Percentiles rank a stretch among this genome's conserved stretches.
Evolutionary conservation across 2,888 invertebrate genomes (phyloP).

Genomic region (Chirona hameri): DNA sequence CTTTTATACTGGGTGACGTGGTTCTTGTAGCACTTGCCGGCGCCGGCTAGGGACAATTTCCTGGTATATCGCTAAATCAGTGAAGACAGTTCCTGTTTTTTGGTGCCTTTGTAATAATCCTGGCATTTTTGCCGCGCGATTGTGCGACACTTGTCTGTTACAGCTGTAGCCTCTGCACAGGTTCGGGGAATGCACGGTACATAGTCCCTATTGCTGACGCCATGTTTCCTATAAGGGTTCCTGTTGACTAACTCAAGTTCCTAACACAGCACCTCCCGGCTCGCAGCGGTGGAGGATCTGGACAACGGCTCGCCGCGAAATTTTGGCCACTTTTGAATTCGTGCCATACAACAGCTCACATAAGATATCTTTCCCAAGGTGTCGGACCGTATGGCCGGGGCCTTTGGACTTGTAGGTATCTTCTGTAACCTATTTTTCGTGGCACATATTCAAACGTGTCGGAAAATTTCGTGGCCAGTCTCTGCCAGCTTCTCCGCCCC

Average conservation of each 20-base stretch:
- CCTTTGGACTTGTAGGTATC: no score
- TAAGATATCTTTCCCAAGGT: no score
- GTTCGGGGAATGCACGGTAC: conserved; percentile 26
- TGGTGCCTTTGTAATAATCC: conserved; percentile 26
- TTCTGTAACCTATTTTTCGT: no score
- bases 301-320: no score
- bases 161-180: conserved; percentile 5
- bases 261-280: conserved; percentile 25
- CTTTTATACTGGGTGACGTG: conserved; percentile 29
- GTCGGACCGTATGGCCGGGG: no score
- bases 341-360: no score
- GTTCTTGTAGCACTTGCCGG: conserved; percentile 6
- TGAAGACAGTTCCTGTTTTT: conserved; percentile 28
- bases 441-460: no score
- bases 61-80: conserved; percentile 1
- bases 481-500: no score
- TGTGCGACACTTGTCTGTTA: background rate
- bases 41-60: conserved; percentile 12
- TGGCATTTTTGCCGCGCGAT: background rate
- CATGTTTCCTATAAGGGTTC: conserved; percentile 28
- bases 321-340: no score
- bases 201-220: conserved; percentile 22
- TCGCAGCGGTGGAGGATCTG: no score
- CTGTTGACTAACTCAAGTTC: conserved; percentile 29
- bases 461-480: no score